Evolutionary conservation across 2,888 invertebrate genomes (phyloP), one percentile per base, ranked within the genome.

Genomic region (Aspidiotus rigidus): DNA sequence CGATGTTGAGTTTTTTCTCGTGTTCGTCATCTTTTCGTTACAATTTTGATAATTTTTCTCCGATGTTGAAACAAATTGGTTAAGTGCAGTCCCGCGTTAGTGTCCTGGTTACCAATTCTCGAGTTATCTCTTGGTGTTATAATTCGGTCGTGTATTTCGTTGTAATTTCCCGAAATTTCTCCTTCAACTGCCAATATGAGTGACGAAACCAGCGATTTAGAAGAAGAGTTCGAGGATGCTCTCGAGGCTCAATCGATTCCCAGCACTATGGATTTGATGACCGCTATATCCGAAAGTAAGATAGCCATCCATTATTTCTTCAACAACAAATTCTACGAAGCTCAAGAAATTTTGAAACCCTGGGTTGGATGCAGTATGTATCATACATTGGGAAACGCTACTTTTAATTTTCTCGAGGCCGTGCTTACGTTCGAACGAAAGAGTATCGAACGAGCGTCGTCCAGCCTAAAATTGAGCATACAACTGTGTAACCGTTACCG

Each of bases 341-440:
- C 96, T 0, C 85, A 85, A 77, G 82, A 83, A 69, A 80, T 90
- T 71, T 85, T 94, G 83, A 83, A 84, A 74, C 91, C 91, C 70
- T 87, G 88, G 91, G 85, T 89, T 7, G 82, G 85, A 62, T 83
- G 83, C 60, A 94, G 94, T 72, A 85, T 96, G 82, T 97, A 97
- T 77, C 97, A 97, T 79, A 87, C 95, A 1, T 81, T 96, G 69
- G 96, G 96, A 2, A 84, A 87, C 72, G 86, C 90, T 7, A 91
- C 93, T 42, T 93, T 97, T 76, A 82, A 88, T 74, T 96, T 92
- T 77, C 83, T 97, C 53, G 93, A 96, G 77, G 95, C 96, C 77
- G 86, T 94, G 77, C 83, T 98, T 76, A 96, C 96, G 2, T 93
- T 94, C 77, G 95, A 97, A 64, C 73, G 72, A 79, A 80, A 81